Conservation (phyloP, 2,888 invertebrate genomes). For the Yponomeuta sedellus region DNA sequence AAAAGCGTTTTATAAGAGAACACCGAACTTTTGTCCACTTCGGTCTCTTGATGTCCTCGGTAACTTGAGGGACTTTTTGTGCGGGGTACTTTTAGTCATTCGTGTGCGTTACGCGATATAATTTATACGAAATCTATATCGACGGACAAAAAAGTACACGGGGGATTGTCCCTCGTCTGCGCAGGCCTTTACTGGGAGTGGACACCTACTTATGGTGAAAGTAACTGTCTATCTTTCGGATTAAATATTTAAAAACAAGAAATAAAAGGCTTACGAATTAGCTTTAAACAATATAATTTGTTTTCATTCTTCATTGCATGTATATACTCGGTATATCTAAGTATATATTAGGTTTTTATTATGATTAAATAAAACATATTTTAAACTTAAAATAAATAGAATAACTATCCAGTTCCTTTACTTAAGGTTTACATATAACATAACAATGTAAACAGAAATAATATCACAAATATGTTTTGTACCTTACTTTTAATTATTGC, state of each 20-base stretch:
- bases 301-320: neutral
- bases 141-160: too few relatives aligned
- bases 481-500: neutral
- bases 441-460: neutral
- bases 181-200: too few relatives aligned
- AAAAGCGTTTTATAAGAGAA: too few relatives aligned
- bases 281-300: neutral
- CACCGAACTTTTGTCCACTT: too few relatives aligned
- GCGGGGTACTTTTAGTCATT: too few relatives aligned
- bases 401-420: neutral
- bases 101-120: too few relatives aligned
- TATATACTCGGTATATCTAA: neutral
- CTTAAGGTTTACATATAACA: neutral
- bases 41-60: too few relatives aligned
- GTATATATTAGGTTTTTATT: neutral
- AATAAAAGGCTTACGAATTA: neutral
- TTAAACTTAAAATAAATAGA: neutral
- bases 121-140: too few relatives aligned
- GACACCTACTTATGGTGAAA: too few relatives aligned
- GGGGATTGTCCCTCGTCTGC: too few relatives aligned
- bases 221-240: too few relatives aligned
- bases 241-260: neutral
- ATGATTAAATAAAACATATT: neutral
- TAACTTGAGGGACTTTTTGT: too few relatives aligned
- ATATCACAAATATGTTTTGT: constrained; percentile 11